Percentiles rank a stretch among this genome's conserved stretches.
Conservation (phyloP, 2,888 invertebrate genomes). For the Celastrina argiolus region DNA sequence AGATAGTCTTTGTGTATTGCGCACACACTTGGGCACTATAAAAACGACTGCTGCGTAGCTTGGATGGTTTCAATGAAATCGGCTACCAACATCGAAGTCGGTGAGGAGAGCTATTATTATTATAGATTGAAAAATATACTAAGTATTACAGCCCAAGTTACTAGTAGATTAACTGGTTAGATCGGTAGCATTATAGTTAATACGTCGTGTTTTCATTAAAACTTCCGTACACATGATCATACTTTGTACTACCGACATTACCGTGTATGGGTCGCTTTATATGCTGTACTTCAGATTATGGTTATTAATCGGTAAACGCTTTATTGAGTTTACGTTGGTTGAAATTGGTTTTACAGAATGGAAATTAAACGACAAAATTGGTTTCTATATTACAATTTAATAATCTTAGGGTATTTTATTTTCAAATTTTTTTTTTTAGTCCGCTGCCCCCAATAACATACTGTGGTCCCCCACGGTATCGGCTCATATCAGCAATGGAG, state of each 20-base stretch:
- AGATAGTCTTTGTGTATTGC: too few species aligned
- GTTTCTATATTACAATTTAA: too few species aligned
- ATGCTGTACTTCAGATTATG: neutral
- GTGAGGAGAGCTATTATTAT: too few species aligned
- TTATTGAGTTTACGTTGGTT: neutral
- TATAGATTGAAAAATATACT: neutral
- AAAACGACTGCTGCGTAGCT: too few species aligned
- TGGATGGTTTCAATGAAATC: too few species aligned
- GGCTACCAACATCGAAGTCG: too few species aligned
- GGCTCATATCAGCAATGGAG: too few species aligned
- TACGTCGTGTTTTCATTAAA: conserved; percentile 68
- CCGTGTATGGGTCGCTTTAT: neutral
- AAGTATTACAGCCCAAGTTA: conserved; percentile 16
- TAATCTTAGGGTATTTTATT: too few species aligned
- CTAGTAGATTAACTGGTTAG: conserved; percentile 44
- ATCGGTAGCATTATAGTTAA: conserved; percentile 56
- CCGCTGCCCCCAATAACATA: too few species aligned
- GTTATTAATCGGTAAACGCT: conserved; percentile 6
- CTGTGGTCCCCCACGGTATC: too few species aligned
- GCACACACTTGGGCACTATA: too few species aligned
- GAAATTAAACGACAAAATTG: neutral
- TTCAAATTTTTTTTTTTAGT: too few species aligned
- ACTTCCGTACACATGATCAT: conserved; percentile 41
- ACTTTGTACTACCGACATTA: neutral
- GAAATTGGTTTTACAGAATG: neutral